These are phyloP conservation scores for Pectinophora gossypiella DNA, from an alignment of 1,140 invertebrate genomes.

Conservation along the genomic window DNA sequence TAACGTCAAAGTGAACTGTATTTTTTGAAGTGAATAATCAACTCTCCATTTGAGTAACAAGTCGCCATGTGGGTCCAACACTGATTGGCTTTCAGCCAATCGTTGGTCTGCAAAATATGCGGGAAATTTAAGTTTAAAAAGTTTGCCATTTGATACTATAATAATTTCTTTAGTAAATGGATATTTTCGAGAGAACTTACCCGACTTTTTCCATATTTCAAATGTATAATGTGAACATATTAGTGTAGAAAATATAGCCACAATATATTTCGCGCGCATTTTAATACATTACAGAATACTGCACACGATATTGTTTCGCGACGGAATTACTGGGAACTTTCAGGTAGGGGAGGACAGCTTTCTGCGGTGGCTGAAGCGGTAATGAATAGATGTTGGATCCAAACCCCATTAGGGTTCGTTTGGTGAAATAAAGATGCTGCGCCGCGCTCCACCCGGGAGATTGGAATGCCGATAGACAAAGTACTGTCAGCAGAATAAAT, in stretches of 20 bases:
- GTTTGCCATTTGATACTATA: too few species aligned
- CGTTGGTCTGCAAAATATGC: constrained; percentile 16
- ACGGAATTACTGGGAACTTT: too few species aligned
- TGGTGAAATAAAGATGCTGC: neutral
- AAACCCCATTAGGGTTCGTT: neutral
- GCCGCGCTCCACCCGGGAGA: neutral
- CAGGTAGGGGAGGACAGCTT: neutral
- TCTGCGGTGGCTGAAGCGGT: neutral
- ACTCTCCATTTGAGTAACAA: constrained; percentile 57
- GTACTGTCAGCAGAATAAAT: neutral
- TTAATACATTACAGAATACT: neutral
- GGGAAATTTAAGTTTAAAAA: constrained; percentile 8
- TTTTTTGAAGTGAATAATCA: constrained; percentile 79
- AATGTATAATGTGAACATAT: constrained; percentile 34
- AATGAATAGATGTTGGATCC: neutral
- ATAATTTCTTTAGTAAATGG: neutral
- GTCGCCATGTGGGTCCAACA: constrained; percentile 53
- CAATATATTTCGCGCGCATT: constrained; percentile 24
- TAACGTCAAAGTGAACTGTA: constrained; percentile 80
- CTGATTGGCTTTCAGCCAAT: constrained; percentile 56
- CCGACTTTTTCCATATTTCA: constrained; percentile 21
- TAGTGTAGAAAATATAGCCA: constrained; percentile 20
- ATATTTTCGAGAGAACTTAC: constrained; percentile 19
- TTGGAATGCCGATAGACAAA: neutral
- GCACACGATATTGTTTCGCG: neutral